Evolutionary conservation across 2,888 invertebrate genomes (phyloP).

Genomic region (Neoascia interrupta): DNA sequence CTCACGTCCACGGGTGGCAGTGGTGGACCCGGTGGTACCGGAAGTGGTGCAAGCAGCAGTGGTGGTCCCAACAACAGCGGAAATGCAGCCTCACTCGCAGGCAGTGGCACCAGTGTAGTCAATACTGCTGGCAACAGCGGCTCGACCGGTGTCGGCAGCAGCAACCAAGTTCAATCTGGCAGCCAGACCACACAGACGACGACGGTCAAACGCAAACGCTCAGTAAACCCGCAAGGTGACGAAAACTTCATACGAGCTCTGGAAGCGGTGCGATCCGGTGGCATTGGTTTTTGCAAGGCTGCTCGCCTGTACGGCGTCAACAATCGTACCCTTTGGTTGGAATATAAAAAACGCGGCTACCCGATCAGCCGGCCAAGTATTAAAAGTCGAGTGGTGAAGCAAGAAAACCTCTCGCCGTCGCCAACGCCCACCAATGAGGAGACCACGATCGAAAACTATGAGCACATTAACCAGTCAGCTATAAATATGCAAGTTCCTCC

Average conservation of each 20-base stretch:
- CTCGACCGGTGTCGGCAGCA: constrained; percentile 53
- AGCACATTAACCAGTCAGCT: constrained; percentile 77
- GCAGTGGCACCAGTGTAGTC: constrained; percentile 52
- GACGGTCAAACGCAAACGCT: constrained; percentile 84
- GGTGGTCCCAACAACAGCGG: constrained; percentile 46
- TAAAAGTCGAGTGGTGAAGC: constrained; percentile 87
- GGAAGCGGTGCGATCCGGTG: constrained; percentile 90
- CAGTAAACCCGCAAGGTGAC: constrained; percentile 89
- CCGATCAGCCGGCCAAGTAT: constrained; percentile 89
- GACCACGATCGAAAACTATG: constrained; percentile 78
- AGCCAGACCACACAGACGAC: constrained; percentile 74
- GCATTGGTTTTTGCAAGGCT: constrained; percentile 92
- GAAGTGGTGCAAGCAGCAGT: constrained; percentile 74
- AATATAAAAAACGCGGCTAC: constrained; percentile 91
- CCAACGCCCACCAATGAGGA: constrained; percentile 80
- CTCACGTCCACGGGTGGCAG: constrained; percentile 75
- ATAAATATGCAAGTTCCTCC: constrained; percentile 80
- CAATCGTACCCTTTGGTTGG: constrained; percentile 91
- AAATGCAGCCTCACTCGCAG: constrained; percentile 67
- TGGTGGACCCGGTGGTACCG: constrained; percentile 74
- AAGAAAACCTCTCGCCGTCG: constrained; percentile 83
- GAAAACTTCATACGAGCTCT: constrained; percentile 90
- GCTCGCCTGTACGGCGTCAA: constrained; percentile 91
- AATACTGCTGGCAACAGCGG: constrained; percentile 44
- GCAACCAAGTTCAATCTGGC: constrained; percentile 59